phyloP scores from a whole-genome alignment of 2,888 invertebrate genomes.

The Ophion costatus region DNA sequence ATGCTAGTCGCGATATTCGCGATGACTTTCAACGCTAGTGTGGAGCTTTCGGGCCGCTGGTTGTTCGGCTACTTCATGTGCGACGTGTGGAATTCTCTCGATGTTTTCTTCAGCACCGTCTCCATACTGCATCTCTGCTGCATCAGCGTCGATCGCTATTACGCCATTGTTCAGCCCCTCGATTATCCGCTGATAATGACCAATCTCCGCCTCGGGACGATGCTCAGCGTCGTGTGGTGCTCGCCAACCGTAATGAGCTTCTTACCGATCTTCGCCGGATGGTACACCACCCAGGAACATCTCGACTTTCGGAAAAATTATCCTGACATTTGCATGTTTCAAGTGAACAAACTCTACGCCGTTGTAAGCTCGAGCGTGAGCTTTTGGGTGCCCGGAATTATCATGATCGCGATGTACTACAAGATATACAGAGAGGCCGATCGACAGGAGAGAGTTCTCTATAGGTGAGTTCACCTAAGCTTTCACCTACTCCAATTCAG shows the following conservation, averaged over 20 bases:
- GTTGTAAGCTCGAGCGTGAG: slow-evolving; percentile 95
- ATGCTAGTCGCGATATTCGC: slow-evolving; percentile 97
- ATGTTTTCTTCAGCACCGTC: slow-evolving; percentile 97
- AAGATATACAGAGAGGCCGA: slow-evolving; percentile 94
- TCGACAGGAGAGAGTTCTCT: slow-evolving; percentile 92
- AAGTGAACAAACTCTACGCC: slow-evolving; percentile 94
- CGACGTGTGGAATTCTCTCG: slow-evolving; percentile 97
- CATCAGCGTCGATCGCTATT: slow-evolving; percentile 94
- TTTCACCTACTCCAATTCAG: not conserved
- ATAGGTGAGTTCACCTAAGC: slow-evolving; percentile 86
- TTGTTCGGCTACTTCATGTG: slow-evolving; percentile 96
- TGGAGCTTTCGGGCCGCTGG: slow-evolving; percentile 94
- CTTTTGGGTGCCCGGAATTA: slow-evolving; percentile 97
- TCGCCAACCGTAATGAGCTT: slow-evolving; percentile 96
- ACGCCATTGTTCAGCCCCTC: slow-evolving; percentile 96
- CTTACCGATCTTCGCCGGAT: slow-evolving; percentile 96
- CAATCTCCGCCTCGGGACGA: slow-evolving; percentile 90
- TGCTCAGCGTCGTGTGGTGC: slow-evolving; percentile 96
- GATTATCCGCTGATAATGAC: slow-evolving; percentile 98
- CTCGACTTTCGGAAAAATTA: slow-evolving; percentile 82
- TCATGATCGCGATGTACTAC: slow-evolving; percentile 97
- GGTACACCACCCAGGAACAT: slow-evolving; percentile 95
- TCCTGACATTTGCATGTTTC: slow-evolving; percentile 88
- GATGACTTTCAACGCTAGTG: slow-evolving; percentile 97
- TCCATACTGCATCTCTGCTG: slow-evolving; percentile 97